phyloP scores from a whole-genome alignment of 2,113 vertebrate species.

The Penelope pileata region DNA sequence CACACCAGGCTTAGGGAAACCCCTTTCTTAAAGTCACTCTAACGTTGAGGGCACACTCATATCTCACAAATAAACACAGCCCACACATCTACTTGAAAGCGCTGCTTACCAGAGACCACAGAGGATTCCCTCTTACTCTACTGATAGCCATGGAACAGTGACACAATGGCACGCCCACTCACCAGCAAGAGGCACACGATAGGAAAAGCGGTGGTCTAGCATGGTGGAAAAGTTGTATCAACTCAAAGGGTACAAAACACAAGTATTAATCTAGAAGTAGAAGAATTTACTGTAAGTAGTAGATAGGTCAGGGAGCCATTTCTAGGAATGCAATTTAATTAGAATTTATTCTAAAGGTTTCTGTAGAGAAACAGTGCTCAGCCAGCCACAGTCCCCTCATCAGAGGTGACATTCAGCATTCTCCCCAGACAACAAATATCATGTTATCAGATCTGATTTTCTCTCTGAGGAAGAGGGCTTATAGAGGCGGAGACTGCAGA shows the following conservation, averaged over 20 bases:
- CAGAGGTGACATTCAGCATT: constrained; percentile 14
- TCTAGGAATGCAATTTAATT: constrained; percentile 74
- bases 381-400: not conserved
- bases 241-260: constrained; percentile 24
- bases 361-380: not conserved
- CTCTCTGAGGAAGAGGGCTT: not conserved
- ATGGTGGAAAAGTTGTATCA: constrained; percentile 75
- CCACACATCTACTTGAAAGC: constrained; percentile 71
- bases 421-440: not conserved
- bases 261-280: constrained; percentile 50
- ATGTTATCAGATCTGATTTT: not conserved
- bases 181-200: not conserved
- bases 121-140: constrained; percentile 79
- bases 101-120: constrained; percentile 65
- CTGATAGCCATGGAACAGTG: constrained; percentile 64
- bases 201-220: constrained; percentile 65
- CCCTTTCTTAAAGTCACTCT: constrained; percentile 71
- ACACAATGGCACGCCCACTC: constrained; percentile 44
- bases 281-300: constrained; percentile 80
- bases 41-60: constrained; percentile 52
- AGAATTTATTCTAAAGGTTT: constrained; percentile 56
- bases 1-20: constrained; percentile 74
- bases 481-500: not conserved
- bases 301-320: constrained; percentile 59
- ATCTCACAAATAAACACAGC: constrained; percentile 59